These are phyloP conservation scores for Siphonodentalium dalli DNA, from an alignment of 2,888 invertebrate genomes.

Conservation along the genomic window DNA sequence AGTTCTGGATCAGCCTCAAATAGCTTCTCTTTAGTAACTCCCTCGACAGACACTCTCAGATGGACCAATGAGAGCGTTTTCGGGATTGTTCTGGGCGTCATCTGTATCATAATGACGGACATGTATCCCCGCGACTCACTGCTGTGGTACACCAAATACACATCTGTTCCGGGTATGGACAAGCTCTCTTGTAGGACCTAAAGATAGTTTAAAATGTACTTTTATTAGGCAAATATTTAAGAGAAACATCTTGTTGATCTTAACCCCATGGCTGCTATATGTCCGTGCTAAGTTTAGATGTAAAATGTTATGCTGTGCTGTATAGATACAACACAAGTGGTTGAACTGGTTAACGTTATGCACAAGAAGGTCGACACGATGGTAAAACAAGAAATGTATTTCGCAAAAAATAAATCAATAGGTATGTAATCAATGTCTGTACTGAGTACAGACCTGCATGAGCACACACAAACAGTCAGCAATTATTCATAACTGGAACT, in stretches of 20 bases:
- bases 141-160: constrained; percentile 94
- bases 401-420: no score
- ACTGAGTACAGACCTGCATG: no score
- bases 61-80: constrained; percentile 72
- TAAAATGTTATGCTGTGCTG: no score
- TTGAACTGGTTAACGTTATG: not conserved
- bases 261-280: no score
- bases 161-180: constrained; percentile 89
- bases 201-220: no score
- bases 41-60: constrained; percentile 88
- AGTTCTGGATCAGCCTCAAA: constrained; percentile 97
- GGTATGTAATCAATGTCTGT: no score
- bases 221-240: no score
- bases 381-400: not conserved
- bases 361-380: not conserved
- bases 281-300: no score
- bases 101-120: constrained; percentile 79
- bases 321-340: no score
- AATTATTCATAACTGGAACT: no score
- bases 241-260: no score
- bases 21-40: constrained; percentile 86
- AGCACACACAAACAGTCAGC: no score
- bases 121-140: constrained; percentile 93
- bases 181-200: constrained; percentile 97
- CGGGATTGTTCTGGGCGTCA: constrained; percentile 60